These are phyloP conservation scores for Andrena cerasifolii DNA, from an alignment of 1,140 invertebrate genomes.

Conservation along the genomic window DNA sequence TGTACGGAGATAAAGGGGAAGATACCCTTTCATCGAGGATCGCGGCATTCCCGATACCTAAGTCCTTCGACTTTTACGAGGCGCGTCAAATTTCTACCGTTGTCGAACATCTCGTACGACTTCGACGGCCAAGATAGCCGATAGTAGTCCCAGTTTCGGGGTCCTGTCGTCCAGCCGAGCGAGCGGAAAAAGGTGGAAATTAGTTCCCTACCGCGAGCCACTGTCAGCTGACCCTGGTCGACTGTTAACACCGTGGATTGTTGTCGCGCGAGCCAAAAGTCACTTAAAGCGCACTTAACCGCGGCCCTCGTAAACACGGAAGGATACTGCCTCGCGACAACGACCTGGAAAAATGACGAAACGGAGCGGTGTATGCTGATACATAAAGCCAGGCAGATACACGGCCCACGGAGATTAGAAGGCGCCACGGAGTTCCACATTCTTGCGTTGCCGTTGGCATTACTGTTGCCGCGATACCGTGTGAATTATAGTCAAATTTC, in stretches of 20 bases:
- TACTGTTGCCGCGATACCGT: background rate
- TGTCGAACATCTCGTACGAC: slow-evolving; percentile 32
- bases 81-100: slow-evolving; percentile 47
- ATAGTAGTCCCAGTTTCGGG: slow-evolving; percentile 1
- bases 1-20: slow-evolving; percentile 50
- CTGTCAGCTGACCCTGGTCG: background rate
- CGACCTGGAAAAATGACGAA: slow-evolving; percentile 31
- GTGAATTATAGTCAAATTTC: background rate
- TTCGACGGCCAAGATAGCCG: slow-evolving; percentile 16
- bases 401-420: slow-evolving; percentile 7
- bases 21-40: slow-evolving; percentile 42
- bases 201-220: background rate
- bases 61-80: slow-evolving; percentile 41
- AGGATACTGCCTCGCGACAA: background rate
- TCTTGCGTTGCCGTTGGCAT: background rate
- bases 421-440: slow-evolving; percentile 32
- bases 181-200: background rate
- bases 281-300: slow-evolving; percentile 42
- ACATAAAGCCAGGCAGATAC: background rate
- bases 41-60: slow-evolving; percentile 16
- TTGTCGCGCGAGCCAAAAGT: background rate
- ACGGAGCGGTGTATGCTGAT: slow-evolving; percentile 17
- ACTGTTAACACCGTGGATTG: background rate
- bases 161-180: background rate
- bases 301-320: slow-evolving; percentile 26